Evolutionary conservation across 2,113 vertebrate species (phyloP), one percentile per base, ranked within the genome.

Genomic region (Scomber japonicus): DNA sequence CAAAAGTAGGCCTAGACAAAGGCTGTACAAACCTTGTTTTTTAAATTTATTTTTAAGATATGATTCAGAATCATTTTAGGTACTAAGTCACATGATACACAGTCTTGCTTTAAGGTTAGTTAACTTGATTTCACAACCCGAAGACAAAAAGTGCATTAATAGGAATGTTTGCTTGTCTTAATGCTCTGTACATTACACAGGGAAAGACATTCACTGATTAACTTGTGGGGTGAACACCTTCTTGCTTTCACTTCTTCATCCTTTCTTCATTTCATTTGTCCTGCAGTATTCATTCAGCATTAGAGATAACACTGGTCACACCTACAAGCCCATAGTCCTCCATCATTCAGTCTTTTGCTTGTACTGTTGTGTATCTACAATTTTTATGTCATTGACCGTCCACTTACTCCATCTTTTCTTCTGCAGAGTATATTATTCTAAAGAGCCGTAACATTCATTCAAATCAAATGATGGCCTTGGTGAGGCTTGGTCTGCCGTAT

Each of bases 381-480:
- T 51, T 7, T 17, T 54, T 13, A 14, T 75, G 50, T 30, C 17
- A 14, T 40, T 65, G 46, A 76, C 54, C 12, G 21, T 45, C 46
- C 31, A 71, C n/a, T 12, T 16, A 8, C 11, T 59, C 40, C n/a
- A 57, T 63, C 5, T 48, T 66, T 66, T 71, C 14, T 48, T n/a
- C 11, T 59, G 21, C 9, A 71, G 10, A 27, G 17, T 60, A 40
- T 11, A 64, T 40, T 66, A 16, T 57, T 9, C 45, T 53, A 24
- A 49, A 61, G 30, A 51, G 31, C 10, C 7, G 19, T 48, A n/a
- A 24, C 45, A 63, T 72, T 80, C 13, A 59, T 15, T 61, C 7
- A 60, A 44, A 21, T 66, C 40, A 19, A 54, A 55, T 45, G 15
- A 63, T n/a, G 75, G 60, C 84, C 71, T 81, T 82, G 78, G 62